Conservation (phyloP, 2,888 invertebrate species). For the Cephus nigrinus region DNA sequence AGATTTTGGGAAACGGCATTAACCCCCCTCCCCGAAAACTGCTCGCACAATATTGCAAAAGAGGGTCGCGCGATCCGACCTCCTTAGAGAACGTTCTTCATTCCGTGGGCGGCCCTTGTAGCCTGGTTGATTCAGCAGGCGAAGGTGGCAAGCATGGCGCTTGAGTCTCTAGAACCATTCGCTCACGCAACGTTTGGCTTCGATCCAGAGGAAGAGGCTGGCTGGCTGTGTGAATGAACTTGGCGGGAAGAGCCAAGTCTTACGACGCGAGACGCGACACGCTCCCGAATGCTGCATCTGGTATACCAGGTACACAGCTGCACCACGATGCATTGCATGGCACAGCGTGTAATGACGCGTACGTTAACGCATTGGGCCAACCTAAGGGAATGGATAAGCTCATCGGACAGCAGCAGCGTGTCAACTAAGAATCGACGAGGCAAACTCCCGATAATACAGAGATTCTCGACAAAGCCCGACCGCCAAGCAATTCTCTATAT, state of each 20-base stretch:
- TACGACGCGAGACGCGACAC: no score
- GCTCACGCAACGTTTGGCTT: constrained; percentile 60
- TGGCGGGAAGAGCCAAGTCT: constrained; percentile 56
- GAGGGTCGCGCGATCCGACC: constrained; percentile 46
- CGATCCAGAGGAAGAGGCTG: constrained; percentile 55
- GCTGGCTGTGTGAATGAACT: constrained; percentile 54
- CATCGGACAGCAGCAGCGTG: background rate
- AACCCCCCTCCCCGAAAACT: constrained; percentile 27
- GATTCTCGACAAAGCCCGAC: no score
- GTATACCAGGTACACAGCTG: no score
- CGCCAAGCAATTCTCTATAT: no score
- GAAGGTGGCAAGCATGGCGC: background rate
- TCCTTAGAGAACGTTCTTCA: constrained; percentile 44
- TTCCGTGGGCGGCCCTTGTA: constrained; percentile 13
- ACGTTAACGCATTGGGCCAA: no score
- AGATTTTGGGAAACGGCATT: constrained; percentile 35
- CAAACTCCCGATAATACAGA: no score
- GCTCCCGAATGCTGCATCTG: no score
- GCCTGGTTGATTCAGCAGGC: background rate
- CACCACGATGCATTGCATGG: no score
- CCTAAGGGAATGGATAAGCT: no score
- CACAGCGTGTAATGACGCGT: no score
- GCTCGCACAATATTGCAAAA: constrained; percentile 49
- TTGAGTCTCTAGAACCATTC: constrained; percentile 26
- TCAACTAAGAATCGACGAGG: no score